Conservation (phyloP, 2,888 invertebrate species). For the Xanthorhoe designata region DNA sequence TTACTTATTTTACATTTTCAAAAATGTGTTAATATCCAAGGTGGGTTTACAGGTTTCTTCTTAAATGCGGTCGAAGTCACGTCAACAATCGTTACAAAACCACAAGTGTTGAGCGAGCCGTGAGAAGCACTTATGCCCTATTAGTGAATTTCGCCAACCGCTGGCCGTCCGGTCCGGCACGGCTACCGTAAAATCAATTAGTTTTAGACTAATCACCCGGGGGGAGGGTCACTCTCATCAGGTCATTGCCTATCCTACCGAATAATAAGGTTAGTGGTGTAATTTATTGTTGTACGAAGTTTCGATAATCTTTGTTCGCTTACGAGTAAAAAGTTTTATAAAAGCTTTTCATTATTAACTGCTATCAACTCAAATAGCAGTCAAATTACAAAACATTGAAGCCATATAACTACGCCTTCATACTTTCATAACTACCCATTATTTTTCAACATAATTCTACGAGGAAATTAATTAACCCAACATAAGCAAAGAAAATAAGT, state of each 20-base stretch:
- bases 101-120: slow-evolving; percentile 35
- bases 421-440: slow-evolving; percentile 11
- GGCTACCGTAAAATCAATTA: slow-evolving; percentile 56
- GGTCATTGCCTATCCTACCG: slow-evolving; percentile 45
- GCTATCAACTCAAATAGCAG: background rate
- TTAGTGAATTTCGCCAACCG: slow-evolving; percentile 34
- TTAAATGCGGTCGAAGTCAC: slow-evolving; percentile 13
- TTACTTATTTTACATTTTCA: too few species aligned
- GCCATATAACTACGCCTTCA: background rate
- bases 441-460: slow-evolving; percentile 12
- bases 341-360: background rate
- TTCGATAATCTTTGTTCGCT: slow-evolving; percentile 4
- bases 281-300: slow-evolving; percentile 20
- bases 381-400: background rate
- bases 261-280: slow-evolving; percentile 38
- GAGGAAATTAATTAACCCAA: slow-evolving; percentile 33
- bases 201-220: slow-evolving; percentile 56
- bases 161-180: slow-evolving; percentile 23
- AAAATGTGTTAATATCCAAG: too few species aligned
- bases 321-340: background rate
- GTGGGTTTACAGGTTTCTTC: background rate
- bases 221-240: slow-evolving; percentile 51
- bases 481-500: slow-evolving; percentile 36
- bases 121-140: slow-evolving; percentile 33
- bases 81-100: slow-evolving; percentile 32